Conservation (phyloP, 2,888 invertebrate genomes). For the Heliconius aoede region DNA sequence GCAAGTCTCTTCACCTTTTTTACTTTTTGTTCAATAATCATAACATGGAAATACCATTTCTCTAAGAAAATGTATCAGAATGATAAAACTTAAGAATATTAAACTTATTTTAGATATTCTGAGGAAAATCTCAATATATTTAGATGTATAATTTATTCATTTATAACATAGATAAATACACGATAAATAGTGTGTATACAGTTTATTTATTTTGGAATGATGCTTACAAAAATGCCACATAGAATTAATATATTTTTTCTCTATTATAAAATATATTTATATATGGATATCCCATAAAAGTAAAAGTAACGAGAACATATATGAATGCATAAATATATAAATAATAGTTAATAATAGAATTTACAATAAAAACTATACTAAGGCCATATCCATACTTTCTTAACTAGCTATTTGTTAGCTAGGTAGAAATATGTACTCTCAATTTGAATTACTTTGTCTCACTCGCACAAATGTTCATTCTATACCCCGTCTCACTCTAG, state of each 20-base stretch:
- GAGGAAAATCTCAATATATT: background rate
- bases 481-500: constrained; percentile 68
- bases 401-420: constrained; percentile 82
- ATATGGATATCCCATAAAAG: background rate
- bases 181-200: no score
- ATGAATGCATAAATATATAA: background rate
- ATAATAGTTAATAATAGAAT: background rate
- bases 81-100: constrained; percentile 24
- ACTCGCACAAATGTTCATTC: constrained; percentile 57
- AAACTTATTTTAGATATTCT: background rate
- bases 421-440: constrained; percentile 84
- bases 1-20: constrained; percentile 83
- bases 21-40: constrained; percentile 82
- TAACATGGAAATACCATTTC: constrained; percentile 72
- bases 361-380: constrained; percentile 13
- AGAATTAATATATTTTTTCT: background rate
- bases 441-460: constrained; percentile 80
- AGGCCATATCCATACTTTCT: constrained; percentile 75
- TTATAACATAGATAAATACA: background rate
- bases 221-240: no score
- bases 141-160: background rate
- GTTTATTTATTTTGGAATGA: no score
- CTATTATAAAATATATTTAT: background rate
- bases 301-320: background rate
- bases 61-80: constrained; percentile 26